Evolutionary conservation across 2,888 invertebrate species (phyloP), one percentile per base, ranked within the genome.

Genomic region (Coelinius sp.): DNA sequence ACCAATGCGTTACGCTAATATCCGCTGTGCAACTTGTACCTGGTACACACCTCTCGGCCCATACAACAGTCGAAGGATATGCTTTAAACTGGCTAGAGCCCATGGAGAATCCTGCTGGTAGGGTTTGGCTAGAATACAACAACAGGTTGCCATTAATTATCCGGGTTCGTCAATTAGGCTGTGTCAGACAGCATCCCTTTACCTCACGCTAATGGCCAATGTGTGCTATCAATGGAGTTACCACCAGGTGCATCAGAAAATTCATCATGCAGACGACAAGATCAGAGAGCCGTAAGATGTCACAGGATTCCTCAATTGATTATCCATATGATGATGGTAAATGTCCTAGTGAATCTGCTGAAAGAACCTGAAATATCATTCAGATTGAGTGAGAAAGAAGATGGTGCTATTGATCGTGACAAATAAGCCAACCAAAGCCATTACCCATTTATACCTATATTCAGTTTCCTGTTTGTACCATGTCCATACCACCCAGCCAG

Each of bases 61-160:
- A 44, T n/a, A n/a, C 20, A 49, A 17, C 46, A 49, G 46, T 20
- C 20, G 20, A 49, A 49, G 46, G 46, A 49, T 49, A 14, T 49
- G 46, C 59, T 35, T 35, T 59, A 25, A 49, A 20, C 20, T 7
- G 8, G 7, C 56, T 14, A 2, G 24, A 2, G 0, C 46, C 46
- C 17, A 49, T 49, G 46, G 17, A 20, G 46, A 2, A 20, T 4
- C 20, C 7, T 10, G 46, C 5, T 20, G 20, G 20, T 6, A 41
- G 10, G n/a, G 20, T 49, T 49, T 49, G 46, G 46, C 59, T 27
- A 70, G 35, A 59, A 69, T 70, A 74, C 73, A 73, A 78, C 78
- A 78, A 77, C 77, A 78, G 78, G 78, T 78, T 78, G 78, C 75
- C 75, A 78, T 78, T 78, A 77, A 78, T 78, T 78, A 78, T 78